These are phyloP conservation scores for Meloidogyne floridensis DNA, from an alignment of 1,140 invertebrate genomes.

Conservation along the genomic window DNA sequence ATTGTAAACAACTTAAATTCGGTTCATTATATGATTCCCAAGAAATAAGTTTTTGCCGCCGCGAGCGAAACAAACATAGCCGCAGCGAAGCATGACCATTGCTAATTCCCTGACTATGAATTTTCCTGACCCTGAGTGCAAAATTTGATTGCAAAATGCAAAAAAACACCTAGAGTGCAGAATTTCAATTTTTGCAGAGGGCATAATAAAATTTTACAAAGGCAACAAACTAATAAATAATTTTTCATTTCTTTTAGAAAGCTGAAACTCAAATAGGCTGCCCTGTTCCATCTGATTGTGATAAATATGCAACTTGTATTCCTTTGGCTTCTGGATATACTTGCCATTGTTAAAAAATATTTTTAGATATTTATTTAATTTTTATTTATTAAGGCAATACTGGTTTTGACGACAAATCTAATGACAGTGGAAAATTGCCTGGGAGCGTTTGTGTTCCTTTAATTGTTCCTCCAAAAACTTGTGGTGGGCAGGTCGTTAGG, in stretches of 20 bases:
- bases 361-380: neutral
- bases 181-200: too few species aligned
- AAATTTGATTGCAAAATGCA: too few species aligned
- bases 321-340: conserved; percentile 17
- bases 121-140: too few species aligned
- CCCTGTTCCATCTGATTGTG: conserved; percentile 18
- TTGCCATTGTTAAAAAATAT: conserved; percentile 1
- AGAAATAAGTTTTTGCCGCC: too few species aligned
- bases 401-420: conserved; percentile 17
- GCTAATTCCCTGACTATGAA: too few species aligned
- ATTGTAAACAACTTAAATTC: too few species aligned
- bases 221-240: too few species aligned
- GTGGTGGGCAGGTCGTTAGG: conserved; percentile 46
- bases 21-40: too few species aligned
- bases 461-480: neutral
- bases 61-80: too few species aligned
- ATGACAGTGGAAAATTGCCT: conserved; percentile 13
- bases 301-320: conserved; percentile 14
- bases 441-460: conserved; percentile 1
- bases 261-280: neutral
- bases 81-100: too few species aligned
- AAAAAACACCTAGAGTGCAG: too few species aligned
- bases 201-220: too few species aligned
- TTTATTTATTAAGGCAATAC: conserved; percentile 18
- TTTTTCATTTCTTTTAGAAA: neutral